These are phyloP conservation scores for Xestia ashworthii DNA, from an alignment of 2,888 invertebrate genomes.

Conservation along the genomic window DNA sequence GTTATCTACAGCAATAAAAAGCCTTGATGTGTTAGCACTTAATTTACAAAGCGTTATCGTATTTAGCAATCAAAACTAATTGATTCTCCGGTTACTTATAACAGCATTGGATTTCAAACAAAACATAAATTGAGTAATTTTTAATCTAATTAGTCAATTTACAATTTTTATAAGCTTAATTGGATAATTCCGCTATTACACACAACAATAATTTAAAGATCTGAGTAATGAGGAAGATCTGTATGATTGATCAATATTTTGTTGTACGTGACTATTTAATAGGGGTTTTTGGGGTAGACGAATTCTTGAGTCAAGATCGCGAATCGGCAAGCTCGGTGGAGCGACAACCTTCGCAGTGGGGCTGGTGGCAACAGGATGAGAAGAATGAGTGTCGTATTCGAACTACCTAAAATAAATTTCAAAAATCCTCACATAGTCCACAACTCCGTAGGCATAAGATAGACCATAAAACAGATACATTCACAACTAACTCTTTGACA, in stretches of 20 bases:
- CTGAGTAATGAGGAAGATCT: background rate
- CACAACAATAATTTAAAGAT: background rate
- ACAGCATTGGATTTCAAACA: conserved; percentile 4
- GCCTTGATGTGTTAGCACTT: conserved; percentile 32
- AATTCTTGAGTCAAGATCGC: too few relatives aligned
- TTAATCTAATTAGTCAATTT: conserved; percentile 4
- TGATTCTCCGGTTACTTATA: conserved; percentile 28
- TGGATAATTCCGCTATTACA: background rate
- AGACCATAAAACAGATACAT: background rate
- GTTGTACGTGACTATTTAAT: background rate
- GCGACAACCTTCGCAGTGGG: too few relatives aligned
- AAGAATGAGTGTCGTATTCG: background rate
- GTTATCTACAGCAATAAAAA: conserved; percentile 43
- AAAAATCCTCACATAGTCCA: conserved; percentile 23
- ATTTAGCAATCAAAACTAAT: conserved; percentile 30
- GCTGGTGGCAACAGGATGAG: too few relatives aligned
- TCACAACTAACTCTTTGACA: conserved; percentile 56
- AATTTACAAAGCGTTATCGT: conserved; percentile 39
- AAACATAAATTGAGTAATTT: conserved; percentile 16
- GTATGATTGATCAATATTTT: background rate
- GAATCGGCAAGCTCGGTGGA: too few relatives aligned
- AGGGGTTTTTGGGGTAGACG: too few relatives aligned
- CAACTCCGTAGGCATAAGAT: conserved; percentile 28
- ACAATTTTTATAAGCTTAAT: background rate
- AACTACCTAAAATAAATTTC: background rate